Evolutionary conservation across 2,888 invertebrate species (phyloP), one percentile per base, ranked within the genome.

Genomic region (Patella caerulea): DNA sequence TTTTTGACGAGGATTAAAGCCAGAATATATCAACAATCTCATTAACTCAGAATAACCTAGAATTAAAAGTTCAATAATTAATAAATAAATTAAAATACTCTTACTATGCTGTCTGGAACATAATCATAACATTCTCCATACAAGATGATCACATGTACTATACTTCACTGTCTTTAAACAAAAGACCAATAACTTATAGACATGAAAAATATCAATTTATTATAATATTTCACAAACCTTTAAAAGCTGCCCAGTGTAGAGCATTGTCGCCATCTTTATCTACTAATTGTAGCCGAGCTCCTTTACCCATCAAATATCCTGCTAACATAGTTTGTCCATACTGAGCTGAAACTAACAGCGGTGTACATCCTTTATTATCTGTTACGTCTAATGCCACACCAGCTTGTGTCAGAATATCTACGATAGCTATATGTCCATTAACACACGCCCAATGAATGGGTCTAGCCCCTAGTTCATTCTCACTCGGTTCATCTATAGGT

Each of bases 361-460:
- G 97, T 0, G 97, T 97, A 76, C 97, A 91, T 17, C 94, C 94
- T 93, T 97, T 97, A 87, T 96, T 96, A 90, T 98, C 97, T 0
- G 96, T 95, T 2, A 96, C 95, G 90, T 97, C 97, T 0, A 97
- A 96, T 3, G 95, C 95, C 0, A 97, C 97, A 9, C 97, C 97
- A 45, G 87, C 84, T 86, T 94, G 93, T 11, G 94, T 89, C 72
- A 94, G 88, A 75, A 94, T 91, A 92, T 97, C 97, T 7, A 97
- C 97, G 24, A 97, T 95, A 0, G 96, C 96, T 0, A 97, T 95
- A 89, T 97, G 97, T 0, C 97, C 97, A 91, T 97, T 97, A 65
- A 97, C 94, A 89, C 97, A 97, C 0, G 97, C 97, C 97, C 97
- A 97, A 90, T 98, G 97, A 82, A 97, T 96, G 1, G 97, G 97